A percentile compares a stretch with the other conserved stretches of the same genome.
These are phyloP conservation scores for Amblyopsis rosae DNA, from an alignment of 2,113 vertebrate genomes.

Conservation along the genomic window DNA sequence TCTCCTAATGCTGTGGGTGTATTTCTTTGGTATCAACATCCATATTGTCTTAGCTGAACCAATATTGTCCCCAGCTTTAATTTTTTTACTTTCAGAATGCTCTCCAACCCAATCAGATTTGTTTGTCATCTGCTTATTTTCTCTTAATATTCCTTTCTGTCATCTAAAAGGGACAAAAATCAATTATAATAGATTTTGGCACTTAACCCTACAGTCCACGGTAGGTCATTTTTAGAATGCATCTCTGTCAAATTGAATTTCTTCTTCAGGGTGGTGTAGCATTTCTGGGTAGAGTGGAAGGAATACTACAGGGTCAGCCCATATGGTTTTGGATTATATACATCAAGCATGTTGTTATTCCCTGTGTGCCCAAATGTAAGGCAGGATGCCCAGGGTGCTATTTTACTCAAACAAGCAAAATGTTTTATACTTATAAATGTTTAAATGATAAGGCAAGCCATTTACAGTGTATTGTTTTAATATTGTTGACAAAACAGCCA, in stretches of 20 bases:
- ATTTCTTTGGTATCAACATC: background rate
- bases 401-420: background rate
- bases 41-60: background rate
- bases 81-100: background rate
- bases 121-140: background rate
- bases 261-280: slow-evolving; percentile 5
- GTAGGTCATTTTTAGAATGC: slow-evolving; percentile 29
- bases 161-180: slow-evolving; percentile 25
- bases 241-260: slow-evolving; percentile 27
- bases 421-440: too few species aligned
- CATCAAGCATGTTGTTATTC: slow-evolving; percentile 2
- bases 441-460: too few species aligned
- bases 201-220: slow-evolving; percentile 17
- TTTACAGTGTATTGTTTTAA: too few species aligned
- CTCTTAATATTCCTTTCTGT: background rate
- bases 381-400: background rate
- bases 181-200: slow-evolving; percentile 35
- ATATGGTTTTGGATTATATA: slow-evolving; percentile 11
- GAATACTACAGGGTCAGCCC: background rate
- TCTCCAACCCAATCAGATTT: background rate
- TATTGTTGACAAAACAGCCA: too few species aligned
- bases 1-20: background rate
- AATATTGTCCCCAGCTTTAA: background rate
- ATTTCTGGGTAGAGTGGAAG: slow-evolving; percentile 18
- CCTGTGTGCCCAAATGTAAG: background rate